Evolutionary conservation across 2,888 invertebrate species (phyloP).

Genomic region (Lutraria lutraria): DNA sequence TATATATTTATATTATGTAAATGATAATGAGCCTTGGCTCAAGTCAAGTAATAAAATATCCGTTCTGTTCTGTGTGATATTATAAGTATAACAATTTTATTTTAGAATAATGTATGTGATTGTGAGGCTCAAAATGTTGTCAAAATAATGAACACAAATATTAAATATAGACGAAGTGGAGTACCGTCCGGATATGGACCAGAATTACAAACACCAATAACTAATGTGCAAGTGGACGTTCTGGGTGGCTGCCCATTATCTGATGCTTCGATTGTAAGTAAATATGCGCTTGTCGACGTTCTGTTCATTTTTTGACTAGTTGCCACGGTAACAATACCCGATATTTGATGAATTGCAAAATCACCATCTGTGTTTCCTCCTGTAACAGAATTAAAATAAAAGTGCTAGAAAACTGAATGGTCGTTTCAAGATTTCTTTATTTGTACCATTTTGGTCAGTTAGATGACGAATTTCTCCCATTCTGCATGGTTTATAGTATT

Average conservation of each 20-base stretch:
- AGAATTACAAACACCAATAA: slow-evolving; percentile 50
- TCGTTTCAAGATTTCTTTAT: no score
- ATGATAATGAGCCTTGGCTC: no score
- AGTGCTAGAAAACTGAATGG: no score
- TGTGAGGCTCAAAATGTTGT: no score
- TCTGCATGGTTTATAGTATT: no score
- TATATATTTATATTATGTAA: no score
- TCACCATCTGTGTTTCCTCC: slow-evolving; percentile 51
- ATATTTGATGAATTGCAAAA: slow-evolving; percentile 41
- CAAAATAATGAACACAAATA: neutral
- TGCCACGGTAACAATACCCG: slow-evolving; percentile 51
- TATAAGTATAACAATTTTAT: no score
- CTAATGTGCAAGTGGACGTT: slow-evolving; percentile 53
- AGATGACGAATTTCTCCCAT: no score
- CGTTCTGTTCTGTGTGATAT: no score
- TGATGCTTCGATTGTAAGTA: slow-evolving; percentile 56
- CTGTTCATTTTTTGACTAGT: slow-evolving; percentile 41
- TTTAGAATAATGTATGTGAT: no score
- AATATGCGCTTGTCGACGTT: slow-evolving; percentile 53
- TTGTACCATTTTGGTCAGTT: no score
- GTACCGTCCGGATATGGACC: neutral
- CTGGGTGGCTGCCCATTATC: slow-evolving; percentile 54
- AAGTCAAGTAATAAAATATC: no score
- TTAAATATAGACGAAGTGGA: neutral
- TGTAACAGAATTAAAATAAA: slow-evolving; percentile 4